phyloP scores from a whole-genome alignment of 2,888 invertebrate species.

The Brachyopa scutellaris region DNA sequence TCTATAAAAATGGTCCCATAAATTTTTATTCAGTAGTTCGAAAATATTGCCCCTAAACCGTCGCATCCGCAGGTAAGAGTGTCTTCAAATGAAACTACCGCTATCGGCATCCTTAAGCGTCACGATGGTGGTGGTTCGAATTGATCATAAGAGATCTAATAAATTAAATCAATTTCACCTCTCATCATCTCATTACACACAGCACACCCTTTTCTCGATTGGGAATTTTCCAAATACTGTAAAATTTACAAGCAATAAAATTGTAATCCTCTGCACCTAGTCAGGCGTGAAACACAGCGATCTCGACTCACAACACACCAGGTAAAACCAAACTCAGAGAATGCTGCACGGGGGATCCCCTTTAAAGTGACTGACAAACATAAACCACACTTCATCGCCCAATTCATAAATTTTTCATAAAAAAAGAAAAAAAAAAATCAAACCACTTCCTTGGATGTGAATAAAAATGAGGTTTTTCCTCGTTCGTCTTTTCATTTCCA shows the following conservation, averaged over 20 bases:
- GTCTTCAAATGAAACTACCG: too few relatives aligned
- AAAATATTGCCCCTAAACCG: too few relatives aligned
- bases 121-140: too few relatives aligned
- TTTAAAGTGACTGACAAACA: conserved; percentile 26
- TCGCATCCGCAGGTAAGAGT: too few relatives aligned
- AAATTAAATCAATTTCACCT: conserved; percentile 36
- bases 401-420: conserved; percentile 31
- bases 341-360: conserved; percentile 30
- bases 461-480: conserved; percentile 11
- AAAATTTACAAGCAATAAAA: conserved; percentile 55
- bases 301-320: conserved; percentile 13
- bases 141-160: too few relatives aligned
- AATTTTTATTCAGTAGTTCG: too few relatives aligned
- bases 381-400: conserved; percentile 43
- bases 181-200: conserved; percentile 28
- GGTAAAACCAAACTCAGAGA: conserved; percentile 15
- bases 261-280: conserved; percentile 25
- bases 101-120: too few relatives aligned
- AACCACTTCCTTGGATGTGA: not conserved
- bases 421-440: not conserved
- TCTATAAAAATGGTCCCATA: too few relatives aligned
- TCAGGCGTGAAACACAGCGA: conserved; percentile 36
- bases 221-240: not conserved
- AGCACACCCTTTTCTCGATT: not conserved
- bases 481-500: conserved; percentile 31